Evolutionary conservation across 2,113 vertebrate genomes (phyloP).

Genomic region (Stegastes partitus): DNA sequence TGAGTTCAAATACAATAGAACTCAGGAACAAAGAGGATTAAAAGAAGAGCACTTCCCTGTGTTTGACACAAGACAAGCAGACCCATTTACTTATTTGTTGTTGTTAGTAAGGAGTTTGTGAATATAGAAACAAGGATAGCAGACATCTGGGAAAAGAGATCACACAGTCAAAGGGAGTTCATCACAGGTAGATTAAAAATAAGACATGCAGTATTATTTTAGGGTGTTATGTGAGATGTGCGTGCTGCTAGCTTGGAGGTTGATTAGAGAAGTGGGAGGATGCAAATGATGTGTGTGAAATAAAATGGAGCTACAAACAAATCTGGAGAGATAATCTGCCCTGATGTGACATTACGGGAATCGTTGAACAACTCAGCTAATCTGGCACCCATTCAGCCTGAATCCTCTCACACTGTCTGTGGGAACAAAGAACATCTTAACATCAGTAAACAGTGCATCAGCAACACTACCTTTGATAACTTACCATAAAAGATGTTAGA

Average conservation of each 20-base stretch:
- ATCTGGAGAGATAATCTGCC: constrained; percentile 58
- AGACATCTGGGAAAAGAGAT: constrained; percentile 17
- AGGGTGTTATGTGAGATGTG: constrained; percentile 20
- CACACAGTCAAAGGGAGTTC: not conserved
- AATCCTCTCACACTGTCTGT: constrained; percentile 21
- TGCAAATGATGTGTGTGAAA: constrained; percentile 64
- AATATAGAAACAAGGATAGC: constrained; percentile 45
- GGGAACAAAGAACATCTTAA: constrained; percentile 14
- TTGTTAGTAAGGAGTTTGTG: constrained; percentile 21
- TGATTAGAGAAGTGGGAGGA: constrained; percentile 56
- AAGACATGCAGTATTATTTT: not conserved
- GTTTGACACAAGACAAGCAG: constrained; percentile 53
- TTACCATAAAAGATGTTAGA: constrained; percentile 23
- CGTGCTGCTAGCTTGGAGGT: constrained; percentile 25
- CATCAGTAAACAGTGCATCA: constrained; percentile 37
- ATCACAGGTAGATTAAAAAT: constrained; percentile 29
- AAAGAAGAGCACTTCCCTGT: constrained; percentile 65
- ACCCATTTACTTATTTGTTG: constrained; percentile 50
- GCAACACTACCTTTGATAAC: constrained; percentile 13
- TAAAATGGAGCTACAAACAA: constrained; percentile 42
- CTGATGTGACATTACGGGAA: constrained; percentile 36
- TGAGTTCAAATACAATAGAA: constrained; percentile 67
- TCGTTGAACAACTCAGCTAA: constrained; percentile 19
- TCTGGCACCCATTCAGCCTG: constrained; percentile 12
- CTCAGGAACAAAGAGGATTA: constrained; percentile 70